phyloP scores from a whole-genome alignment of 2,113 vertebrate genomes.

The Callopanchax toddi region DNA sequence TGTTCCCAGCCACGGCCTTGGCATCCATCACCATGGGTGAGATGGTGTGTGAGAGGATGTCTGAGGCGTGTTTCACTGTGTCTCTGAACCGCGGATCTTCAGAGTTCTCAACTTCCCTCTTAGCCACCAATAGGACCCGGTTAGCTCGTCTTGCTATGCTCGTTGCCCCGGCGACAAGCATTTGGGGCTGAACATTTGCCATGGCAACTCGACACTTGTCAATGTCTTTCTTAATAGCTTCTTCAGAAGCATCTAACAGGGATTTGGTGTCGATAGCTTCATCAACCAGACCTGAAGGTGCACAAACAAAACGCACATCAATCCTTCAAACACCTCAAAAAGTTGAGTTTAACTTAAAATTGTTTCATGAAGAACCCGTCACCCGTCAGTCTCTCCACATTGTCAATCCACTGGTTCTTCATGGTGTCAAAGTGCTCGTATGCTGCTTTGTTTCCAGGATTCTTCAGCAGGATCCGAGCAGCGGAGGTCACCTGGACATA shows the following conservation, averaged over 20 bases:
- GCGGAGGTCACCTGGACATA: conserved; percentile 88
- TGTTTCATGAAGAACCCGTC: conserved; percentile 8
- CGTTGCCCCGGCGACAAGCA: conserved; percentile 97
- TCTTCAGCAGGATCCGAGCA: conserved; percentile 93
- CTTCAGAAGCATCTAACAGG: conserved; percentile 95
- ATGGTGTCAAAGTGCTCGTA: conserved; percentile 99
- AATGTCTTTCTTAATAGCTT: conserved; percentile 98
- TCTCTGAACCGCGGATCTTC: conserved; percentile 97
- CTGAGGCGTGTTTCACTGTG: conserved; percentile 93
- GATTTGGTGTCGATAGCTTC: conserved; percentile 98
- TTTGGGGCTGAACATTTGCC: conserved; percentile 98
- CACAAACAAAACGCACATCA: conserved; percentile 2
- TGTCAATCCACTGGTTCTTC: conserved; percentile 99
- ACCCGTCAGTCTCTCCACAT: conserved; percentile 98
- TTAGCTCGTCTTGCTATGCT: conserved; percentile 97
- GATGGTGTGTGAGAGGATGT: conserved; percentile 94
- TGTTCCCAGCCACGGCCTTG: conserved; percentile 97
- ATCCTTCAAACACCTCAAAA: neutral
- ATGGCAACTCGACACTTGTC: conserved; percentile 98
- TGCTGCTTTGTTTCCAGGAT: conserved; percentile 96
- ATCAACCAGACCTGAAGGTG: conserved; percentile 88
- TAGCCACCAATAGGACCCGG: conserved; percentile 93
- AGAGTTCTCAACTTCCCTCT: conserved; percentile 96
- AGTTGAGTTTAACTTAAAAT: neutral
- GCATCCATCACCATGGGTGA: conserved; percentile 99